Base-by-base conservation (phyloP, 2,888 invertebrate species). In the Scaeva pyrastri region DNA sequence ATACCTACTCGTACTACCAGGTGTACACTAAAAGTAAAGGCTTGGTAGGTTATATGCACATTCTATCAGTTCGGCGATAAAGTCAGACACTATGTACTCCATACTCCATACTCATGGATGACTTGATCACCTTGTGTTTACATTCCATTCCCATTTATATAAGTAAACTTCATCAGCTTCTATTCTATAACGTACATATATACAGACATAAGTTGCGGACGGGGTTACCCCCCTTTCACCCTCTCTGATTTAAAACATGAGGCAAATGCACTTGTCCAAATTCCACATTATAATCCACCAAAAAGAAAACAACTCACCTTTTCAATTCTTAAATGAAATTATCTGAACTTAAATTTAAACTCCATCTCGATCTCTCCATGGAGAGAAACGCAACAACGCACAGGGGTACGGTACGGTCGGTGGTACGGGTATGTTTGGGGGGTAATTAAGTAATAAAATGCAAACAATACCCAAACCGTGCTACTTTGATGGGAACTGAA, bases 401-500 rank as follows among this genome's bases (percentile, higher is more conserved):
- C 3, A 11, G 11, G 39, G 7, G 3, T 26, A 26, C 31, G 31
- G n/a, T n/a, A 31, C 31, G 31, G 6, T n/a, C 31, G 31, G 8
- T 8, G 31, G 31, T 31, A 12, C 2, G 3, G 26, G 26, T 48
- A 58, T 74, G 66, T 74, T 52, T 60, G 21, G 41, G 21, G 41
- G 45, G 84, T 76, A 85, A 85, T 80, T 85, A 85, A 85, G 85
- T 80, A 76, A 68, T 85, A 76, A 85, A 83, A 80, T 58, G 84
- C 70, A 84, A 84, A 80, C 66, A 75, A 71, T 41, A 31, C 12
- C 41, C 66, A 60, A 76, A 39, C 58, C 21, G 45, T 31, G 10
- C 41, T 12, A 19, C 19, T 7, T 19, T 48, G 48, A 19, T 48
- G 48, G 36, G 36, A 36, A 39, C 60, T 58, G 26, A 31, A 31